Conservation (phyloP, 1,140 invertebrate species). For the Dendroctonus valens region DNA sequence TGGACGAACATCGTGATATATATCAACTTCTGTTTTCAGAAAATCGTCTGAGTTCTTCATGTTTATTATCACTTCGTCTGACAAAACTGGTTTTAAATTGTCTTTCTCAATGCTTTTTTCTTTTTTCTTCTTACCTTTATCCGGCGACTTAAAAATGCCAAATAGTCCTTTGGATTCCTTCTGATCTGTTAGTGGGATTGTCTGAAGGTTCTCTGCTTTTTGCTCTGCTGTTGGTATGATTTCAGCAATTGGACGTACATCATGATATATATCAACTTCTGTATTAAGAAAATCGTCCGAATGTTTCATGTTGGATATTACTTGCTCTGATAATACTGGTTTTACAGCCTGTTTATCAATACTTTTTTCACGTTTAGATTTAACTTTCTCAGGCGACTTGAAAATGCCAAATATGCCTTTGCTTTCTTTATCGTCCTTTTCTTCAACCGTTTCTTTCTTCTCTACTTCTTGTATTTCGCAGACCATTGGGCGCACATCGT, state of each 20-base stretch:
- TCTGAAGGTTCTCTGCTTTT: no score
- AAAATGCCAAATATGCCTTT: constrained; percentile 39
- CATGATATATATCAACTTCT: constrained; percentile 31
- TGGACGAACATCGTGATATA: constrained; percentile 34
- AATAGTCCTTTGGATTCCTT: constrained; percentile 31
- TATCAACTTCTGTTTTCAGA: constrained; percentile 33
- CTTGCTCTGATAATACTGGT: constrained; percentile 23
- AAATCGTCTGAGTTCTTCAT: constrained; percentile 28
- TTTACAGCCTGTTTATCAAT: constrained; percentile 20
- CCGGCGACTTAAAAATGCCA: constrained; percentile 18
- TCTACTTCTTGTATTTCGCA: background rate
- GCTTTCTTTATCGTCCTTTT: constrained; percentile 21
- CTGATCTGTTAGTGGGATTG: background rate
- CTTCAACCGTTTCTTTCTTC: constrained; percentile 7
- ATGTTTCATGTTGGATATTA: constrained; percentile 31
- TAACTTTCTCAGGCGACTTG: constrained; percentile 27
- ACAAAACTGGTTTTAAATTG: constrained; percentile 18
- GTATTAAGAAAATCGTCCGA: constrained; percentile 14
- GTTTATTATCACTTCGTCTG: constrained; percentile 30
- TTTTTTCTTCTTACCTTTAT: constrained; percentile 14
- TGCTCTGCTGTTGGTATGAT: background rate
- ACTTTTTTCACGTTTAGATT: constrained; percentile 25
- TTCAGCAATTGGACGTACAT: constrained; percentile 20
- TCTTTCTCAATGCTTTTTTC: constrained; percentile 12
- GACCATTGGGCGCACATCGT: constrained; percentile 29